Evolutionary conservation across 1,140 invertebrate genomes (phyloP).

Genomic region (Polypedilum pembai): DNA sequence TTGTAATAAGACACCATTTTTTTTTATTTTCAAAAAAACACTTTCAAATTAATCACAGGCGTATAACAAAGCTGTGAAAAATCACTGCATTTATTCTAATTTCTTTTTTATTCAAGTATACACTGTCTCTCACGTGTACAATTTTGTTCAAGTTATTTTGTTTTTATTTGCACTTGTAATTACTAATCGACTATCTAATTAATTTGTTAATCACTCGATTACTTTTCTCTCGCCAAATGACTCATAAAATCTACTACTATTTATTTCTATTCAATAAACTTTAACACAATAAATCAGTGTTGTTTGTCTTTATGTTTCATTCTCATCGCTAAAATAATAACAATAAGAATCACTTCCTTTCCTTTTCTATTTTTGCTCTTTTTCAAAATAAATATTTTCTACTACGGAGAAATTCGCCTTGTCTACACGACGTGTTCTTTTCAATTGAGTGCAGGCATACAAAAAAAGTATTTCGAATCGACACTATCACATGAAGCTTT

Average conservation of each 20-base stretch:
- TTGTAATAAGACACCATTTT: slow-evolving; percentile 43
- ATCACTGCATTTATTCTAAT: slow-evolving; percentile 6
- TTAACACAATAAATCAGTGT: no score
- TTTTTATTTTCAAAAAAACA: slow-evolving; percentile 30
- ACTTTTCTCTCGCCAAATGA: not conserved
- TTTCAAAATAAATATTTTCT: not conserved
- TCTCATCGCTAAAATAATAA: no score
- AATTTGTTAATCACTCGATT: not conserved
- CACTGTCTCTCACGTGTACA: not conserved
- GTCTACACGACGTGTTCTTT: not conserved
- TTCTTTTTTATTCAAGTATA: not conserved
- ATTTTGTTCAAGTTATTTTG: not conserved
- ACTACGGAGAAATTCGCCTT: not conserved
- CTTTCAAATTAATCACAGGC: not conserved
- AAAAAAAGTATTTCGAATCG: not conserved
- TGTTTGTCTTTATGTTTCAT: no score
- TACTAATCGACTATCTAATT: not conserved
- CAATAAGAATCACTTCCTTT: not conserved
- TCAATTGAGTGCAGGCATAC: not conserved
- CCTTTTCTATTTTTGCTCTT: not conserved
- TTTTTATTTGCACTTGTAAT: not conserved
- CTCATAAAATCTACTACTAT: not conserved
- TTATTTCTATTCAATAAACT: not conserved
- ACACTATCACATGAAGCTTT: not conserved
- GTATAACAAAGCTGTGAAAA: not conserved